Conservation (phyloP, 2,113 vertebrate species). For the Nothobranchius furzeri region DNA sequence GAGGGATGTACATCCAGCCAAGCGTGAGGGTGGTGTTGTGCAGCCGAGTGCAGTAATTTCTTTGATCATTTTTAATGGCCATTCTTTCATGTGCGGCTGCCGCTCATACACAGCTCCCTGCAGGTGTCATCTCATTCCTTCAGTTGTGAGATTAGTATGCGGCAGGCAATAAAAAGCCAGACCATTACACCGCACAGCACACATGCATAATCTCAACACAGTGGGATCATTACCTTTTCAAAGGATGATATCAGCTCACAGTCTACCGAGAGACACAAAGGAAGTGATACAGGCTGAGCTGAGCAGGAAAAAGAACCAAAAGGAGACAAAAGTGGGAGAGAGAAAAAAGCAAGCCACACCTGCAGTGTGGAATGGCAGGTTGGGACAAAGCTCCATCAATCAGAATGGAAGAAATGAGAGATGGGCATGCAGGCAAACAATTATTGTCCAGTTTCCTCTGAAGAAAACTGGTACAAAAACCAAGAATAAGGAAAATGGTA, state of each 20-base stretch:
- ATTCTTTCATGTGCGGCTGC: conserved; percentile 80
- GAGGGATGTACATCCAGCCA: conserved; percentile 67
- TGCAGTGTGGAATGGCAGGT: conserved; percentile 32
- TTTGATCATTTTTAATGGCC: conserved; percentile 85
- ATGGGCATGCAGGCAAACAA: conserved; percentile 24
- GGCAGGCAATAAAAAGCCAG: conserved; percentile 79
- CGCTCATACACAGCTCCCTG: conserved; percentile 76
- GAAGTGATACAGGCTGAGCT: conserved; percentile 47
- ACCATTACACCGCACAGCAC: conserved; percentile 76
- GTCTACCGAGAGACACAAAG: conserved; percentile 70
- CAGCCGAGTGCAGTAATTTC: conserved; percentile 79
- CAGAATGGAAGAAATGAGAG: conserved; percentile 53
- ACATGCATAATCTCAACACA: conserved; percentile 80
- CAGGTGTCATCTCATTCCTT: conserved; percentile 83
- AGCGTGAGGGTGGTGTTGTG: conserved; percentile 73
- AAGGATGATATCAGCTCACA: conserved; percentile 76
- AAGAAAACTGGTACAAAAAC: conserved; percentile 31
- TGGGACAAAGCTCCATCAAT: conserved; percentile 56
- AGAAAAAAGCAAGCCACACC: conserved; percentile 43
- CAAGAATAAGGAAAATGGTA: conserved; percentile 9
- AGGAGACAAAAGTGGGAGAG: conserved; percentile 40
- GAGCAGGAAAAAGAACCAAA: conserved; percentile 56
- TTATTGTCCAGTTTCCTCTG: conserved; percentile 32
- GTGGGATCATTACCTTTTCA: conserved; percentile 83
- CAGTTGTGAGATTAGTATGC: conserved; percentile 83